Conservation (phyloP, 2,797 vertebrate genomes). For the Syndactyla subalaris region DNA sequence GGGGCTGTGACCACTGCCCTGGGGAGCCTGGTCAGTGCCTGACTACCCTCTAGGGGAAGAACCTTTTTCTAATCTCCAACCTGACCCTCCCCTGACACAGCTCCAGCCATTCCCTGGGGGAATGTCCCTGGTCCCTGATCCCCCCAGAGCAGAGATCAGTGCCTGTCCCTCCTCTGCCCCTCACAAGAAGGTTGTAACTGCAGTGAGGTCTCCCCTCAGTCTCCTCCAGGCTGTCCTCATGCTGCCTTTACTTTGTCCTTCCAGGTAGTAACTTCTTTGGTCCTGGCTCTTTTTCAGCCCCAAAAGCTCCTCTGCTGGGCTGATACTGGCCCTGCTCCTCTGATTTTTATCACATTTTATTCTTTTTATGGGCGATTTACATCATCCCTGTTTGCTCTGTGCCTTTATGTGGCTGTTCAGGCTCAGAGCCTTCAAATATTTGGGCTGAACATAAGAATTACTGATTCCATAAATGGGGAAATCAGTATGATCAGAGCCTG, state of each 20-base stretch:
- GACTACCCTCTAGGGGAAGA: background rate
- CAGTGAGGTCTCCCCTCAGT: background rate
- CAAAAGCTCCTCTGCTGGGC: background rate
- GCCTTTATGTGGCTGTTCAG: accelerated
- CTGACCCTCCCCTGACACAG: background rate
- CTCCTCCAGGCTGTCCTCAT: background rate
- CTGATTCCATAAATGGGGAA: background rate
- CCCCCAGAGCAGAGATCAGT: background rate
- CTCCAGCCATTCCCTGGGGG: background rate
- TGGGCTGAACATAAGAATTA: background rate
- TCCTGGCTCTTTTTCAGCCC: background rate
- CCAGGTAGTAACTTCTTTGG: background rate
- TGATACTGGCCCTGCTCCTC: background rate
- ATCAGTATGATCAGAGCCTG: background rate
- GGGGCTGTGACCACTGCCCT: background rate
- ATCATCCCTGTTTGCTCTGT: accelerated
- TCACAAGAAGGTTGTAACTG: background rate
- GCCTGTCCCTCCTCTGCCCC: background rate
- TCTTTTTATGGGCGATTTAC: accelerated
- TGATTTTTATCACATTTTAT: background rate
- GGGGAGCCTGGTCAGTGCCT: background rate
- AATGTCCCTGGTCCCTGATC: background rate
- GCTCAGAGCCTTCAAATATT: background rate
- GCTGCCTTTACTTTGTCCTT: background rate
- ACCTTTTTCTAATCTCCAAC: background rate